Percentiles rank a stretch among this genome's conserved stretches.
These are phyloP conservation scores for Xestobium rufovillosum DNA, from an alignment of 2,888 invertebrate genomes.

Conservation along the genomic window DNA sequence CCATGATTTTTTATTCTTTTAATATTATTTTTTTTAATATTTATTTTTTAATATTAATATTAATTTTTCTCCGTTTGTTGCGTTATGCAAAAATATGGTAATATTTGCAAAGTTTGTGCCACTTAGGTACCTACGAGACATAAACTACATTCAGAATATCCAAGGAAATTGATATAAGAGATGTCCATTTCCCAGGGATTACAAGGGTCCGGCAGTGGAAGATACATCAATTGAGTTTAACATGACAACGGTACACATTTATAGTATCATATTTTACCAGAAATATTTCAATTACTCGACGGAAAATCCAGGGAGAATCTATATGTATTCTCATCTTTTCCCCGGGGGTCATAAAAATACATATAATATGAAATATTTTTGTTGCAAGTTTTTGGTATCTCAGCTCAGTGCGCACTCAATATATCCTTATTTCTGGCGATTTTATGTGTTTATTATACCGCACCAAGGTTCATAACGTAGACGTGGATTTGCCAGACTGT, in stretches of 20 bases:
- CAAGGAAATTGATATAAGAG: too few relatives aligned
- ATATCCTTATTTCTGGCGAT: constrained; percentile 46
- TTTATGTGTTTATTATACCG: constrained; percentile 47
- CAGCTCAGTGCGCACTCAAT: constrained; percentile 40
- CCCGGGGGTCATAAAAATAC: constrained; percentile 39
- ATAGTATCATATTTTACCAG: constrained; percentile 37
- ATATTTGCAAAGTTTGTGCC: too few relatives aligned
- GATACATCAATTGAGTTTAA: constrained; percentile 42
- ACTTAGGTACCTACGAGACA: too few relatives aligned
- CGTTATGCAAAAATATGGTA: too few relatives aligned
- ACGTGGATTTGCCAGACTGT: constrained; percentile 40
- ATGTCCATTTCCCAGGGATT: too few relatives aligned
- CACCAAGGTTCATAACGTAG: constrained; percentile 42
- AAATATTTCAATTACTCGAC: constrained; percentile 44
- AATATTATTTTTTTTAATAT: too few relatives aligned
- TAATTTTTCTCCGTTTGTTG: too few relatives aligned
- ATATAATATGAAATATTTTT: constrained; percentile 41
- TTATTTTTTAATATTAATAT: too few relatives aligned
- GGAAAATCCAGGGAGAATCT: constrained; percentile 29
- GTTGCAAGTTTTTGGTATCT: constrained; percentile 38
- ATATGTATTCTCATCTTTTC: constrained; percentile 36
- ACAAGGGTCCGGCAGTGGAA: constrained; percentile 15
- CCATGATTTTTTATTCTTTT: too few relatives aligned
- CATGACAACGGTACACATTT: constrained; percentile 37
- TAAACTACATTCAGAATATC: too few relatives aligned